Conservation (phyloP, 2,113 vertebrate genomes). For the Larimichthys crocea region DNA sequence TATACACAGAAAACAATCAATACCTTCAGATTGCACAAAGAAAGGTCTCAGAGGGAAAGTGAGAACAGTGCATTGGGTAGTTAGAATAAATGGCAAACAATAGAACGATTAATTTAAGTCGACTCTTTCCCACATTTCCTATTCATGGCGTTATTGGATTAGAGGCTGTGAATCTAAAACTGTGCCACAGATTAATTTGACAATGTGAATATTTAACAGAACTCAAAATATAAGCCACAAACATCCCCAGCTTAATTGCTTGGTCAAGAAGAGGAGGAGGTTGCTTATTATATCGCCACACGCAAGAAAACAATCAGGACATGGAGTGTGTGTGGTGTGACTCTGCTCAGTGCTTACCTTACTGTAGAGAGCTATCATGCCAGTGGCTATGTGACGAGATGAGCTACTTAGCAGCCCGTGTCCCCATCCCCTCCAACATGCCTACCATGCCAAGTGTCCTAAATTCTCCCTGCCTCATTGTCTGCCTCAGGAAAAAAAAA, state of each 20-base stretch:
- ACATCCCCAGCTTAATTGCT: conserved; percentile 41
- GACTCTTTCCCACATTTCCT: conserved; percentile 13
- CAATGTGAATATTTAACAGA: conserved; percentile 41
- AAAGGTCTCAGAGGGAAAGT: conserved; percentile 1
- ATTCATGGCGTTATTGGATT: conserved; percentile 66
- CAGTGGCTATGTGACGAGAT: conserved; percentile 62
- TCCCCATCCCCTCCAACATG: conserved; percentile 58
- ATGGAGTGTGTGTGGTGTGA: conserved; percentile 9
- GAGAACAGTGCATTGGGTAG: conserved; percentile 10
- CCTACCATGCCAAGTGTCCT: conserved; percentile 76
- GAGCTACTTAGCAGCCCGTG: conserved; percentile 72
- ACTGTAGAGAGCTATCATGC: conserved; percentile 56
- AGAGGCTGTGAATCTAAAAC: conserved; percentile 54
- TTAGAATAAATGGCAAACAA: conserved; percentile 42
- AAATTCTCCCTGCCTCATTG: conserved; percentile 78
- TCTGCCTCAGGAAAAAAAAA: conserved; percentile 57
- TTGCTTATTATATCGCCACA: conserved; percentile 27
- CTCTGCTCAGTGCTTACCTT: conserved; percentile 67
- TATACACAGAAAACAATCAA: conserved; percentile 23
- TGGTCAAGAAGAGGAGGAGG: conserved; percentile 28
- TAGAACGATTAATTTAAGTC: conserved; percentile 56
- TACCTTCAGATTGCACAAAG: conserved; percentile 10
- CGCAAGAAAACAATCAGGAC: conserved; percentile 26
- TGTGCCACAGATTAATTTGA: conserved; percentile 61
- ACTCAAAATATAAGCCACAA: conserved; percentile 43